Evolutionary conservation across 2,797 vertebrate species (phyloP).

Genomic region (Benthosema pterotum): DNA sequence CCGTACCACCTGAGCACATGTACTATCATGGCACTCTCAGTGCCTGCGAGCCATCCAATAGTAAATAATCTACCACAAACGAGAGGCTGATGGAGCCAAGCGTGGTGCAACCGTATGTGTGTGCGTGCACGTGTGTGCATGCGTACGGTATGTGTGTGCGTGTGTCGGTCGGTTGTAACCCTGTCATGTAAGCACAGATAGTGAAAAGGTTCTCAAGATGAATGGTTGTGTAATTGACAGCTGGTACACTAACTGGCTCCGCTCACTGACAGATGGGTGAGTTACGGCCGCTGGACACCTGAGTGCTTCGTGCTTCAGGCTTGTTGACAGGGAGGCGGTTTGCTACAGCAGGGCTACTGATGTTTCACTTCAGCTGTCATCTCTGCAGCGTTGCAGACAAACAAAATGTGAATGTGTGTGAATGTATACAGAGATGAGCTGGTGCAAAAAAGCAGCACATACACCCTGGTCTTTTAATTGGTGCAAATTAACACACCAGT

Average conservation of each 20-base stretch:
- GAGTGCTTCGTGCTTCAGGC: constrained; percentile 54
- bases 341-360: constrained; percentile 54
- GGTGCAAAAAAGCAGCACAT: too few species aligned
- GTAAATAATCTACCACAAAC: too few species aligned
- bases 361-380: too few species aligned
- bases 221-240: constrained; percentile 70
- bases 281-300: constrained; percentile 71
- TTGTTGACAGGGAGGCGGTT: constrained; percentile 50
- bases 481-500: too few species aligned
- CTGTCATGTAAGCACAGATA: constrained; percentile 19
- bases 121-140: neutral
- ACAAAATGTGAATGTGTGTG: constrained; percentile 46
- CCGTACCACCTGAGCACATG: too few species aligned
- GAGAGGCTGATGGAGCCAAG: too few species aligned
- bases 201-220: constrained; percentile 46
- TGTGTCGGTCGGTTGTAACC: neutral
- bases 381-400: constrained; percentile 49
- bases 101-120: neutral
- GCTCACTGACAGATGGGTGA: constrained; percentile 61
- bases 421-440: constrained; percentile 16
- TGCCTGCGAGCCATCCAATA: too few species aligned
- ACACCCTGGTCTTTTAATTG: too few species aligned
- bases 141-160: too few species aligned
- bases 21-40: too few species aligned
- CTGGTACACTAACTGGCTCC: constrained; percentile 53